phyloP scores from a whole-genome alignment of 2,888 invertebrate genomes.

The Drosophila helvetica region DNA sequence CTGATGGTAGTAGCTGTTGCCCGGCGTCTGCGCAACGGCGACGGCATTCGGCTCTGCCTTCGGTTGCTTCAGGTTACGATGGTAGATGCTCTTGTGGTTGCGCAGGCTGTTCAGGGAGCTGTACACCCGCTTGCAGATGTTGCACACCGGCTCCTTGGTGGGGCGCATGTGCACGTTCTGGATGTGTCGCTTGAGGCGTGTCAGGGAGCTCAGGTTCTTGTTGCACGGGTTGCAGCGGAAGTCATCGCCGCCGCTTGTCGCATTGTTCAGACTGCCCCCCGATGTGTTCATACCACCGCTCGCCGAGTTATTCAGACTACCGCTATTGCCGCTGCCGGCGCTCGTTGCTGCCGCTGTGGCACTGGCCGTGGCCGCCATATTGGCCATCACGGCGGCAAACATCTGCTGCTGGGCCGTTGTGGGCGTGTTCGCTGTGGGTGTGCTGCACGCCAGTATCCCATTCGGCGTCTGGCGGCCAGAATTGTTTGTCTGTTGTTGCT shows the following conservation, averaged over 20 bases:
- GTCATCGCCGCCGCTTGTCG: constrained; percentile 87
- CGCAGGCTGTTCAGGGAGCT: constrained; percentile 95
- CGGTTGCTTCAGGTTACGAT: constrained; percentile 91
- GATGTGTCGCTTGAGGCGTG: constrained; percentile 95
- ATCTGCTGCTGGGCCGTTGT: constrained; percentile 77
- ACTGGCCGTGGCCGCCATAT: constrained; percentile 72
- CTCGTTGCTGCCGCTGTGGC: constrained; percentile 79
- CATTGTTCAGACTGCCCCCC: constrained; percentile 70
- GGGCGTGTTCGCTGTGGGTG: constrained; percentile 54
- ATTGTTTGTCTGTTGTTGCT: constrained; percentile 26
- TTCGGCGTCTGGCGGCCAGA: constrained; percentile 59
- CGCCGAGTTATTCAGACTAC: constrained; percentile 64
- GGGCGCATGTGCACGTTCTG: constrained; percentile 96
- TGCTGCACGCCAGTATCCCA: constrained; percentile 62
- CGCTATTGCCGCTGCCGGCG: constrained; percentile 59
- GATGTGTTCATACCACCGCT: constrained; percentile 30
- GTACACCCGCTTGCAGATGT: constrained; percentile 96
- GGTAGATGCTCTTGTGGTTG: constrained; percentile 97
- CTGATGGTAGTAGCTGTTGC: constrained; percentile 68
- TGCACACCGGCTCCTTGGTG: constrained; percentile 95
- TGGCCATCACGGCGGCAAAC: constrained; percentile 81
- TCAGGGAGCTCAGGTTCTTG: constrained; percentile 94
- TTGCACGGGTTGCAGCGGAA: constrained; percentile 96
- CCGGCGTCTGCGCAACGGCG: constrained; percentile 25
- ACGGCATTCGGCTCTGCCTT: constrained; percentile 81